Conservation (phyloP, 2,113 vertebrate species). For the Corvus cornix region DNA sequence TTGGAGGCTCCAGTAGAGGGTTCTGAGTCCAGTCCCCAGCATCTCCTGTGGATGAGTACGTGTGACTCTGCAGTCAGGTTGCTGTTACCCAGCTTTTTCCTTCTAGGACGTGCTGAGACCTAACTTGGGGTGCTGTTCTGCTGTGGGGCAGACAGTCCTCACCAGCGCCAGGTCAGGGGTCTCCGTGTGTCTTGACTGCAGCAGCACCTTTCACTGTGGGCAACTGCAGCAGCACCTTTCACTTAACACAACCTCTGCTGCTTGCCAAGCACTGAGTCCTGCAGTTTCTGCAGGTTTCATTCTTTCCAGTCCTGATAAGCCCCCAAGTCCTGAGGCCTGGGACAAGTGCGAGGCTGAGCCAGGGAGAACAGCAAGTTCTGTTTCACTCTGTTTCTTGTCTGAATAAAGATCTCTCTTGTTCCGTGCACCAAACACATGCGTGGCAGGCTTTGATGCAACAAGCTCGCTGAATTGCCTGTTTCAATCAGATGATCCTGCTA, state of each 20-base stretch:
- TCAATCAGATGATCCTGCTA: slow-evolving; percentile 35
- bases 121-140: neutral
- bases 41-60: neutral
- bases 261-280: neutral
- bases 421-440: neutral
- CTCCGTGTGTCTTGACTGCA: accelerated
- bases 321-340: neutral
- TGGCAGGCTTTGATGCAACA: neutral
- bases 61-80: neutral
- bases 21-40: neutral
- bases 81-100: neutral
- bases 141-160: neutral
- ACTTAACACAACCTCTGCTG: neutral
- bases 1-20: neutral
- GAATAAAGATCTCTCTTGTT: neutral
- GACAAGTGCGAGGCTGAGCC: neutral
- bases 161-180: neutral
- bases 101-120: neutral
- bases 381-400: neutral
- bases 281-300: neutral
- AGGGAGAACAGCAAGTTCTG: neutral
- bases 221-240: neutral
- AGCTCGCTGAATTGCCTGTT: slow-evolving; percentile 1
- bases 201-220: neutral
- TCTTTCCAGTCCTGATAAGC: neutral